Evolutionary conservation across 2,888 invertebrate species (phyloP), one percentile per base, ranked within the genome.

Genomic region (Gryllus longicercus): DNA sequence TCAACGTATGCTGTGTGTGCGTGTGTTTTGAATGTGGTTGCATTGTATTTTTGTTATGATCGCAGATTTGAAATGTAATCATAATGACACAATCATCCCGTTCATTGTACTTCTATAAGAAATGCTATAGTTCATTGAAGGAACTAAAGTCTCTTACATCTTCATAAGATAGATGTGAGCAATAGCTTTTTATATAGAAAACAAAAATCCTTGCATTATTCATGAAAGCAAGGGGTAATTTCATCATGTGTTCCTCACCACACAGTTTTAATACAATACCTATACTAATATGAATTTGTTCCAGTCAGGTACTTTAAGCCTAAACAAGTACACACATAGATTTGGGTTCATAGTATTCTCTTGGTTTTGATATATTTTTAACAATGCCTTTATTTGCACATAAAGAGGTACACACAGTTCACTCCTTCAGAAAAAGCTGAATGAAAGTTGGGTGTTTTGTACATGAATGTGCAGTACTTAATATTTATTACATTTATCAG

Each of bases 381-480:
- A 79, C 25, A 18, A 21, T 75, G 50, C 74, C 63, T 63, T 79
- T 50, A 63, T 23, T 79, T 74, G 38, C 75, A 50, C 50, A 79
- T 18, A 18, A 18, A 23, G 74, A 78, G 74, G n/a, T 74, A 74
- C 11, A 23, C 50, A 51, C 23, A 77, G 25, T 38, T 51, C 23
- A n/a, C 78, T 79, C 14, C 21, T 25, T 23, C 50, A 75, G 74
- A 79, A 21, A 38, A 79, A 77, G 49, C 23, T 49, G 49, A 77
- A 50, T 74, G 74, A 74, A 79, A 74, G 78, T 79, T 79, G 75
- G 74, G 78, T 79, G 78, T 75, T 79, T 79, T 74, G 74, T 74
- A 78, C 38, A 49, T 78, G 78, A 74, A 11, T 49, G 38, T 18
- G 49, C n/a, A 77, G 78, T 79, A 79, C 78, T 79, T 79, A 79